These are phyloP conservation scores for Porites divaricata DNA, from an alignment of 92 coral and sea anemone species.

Conservation along the genomic window DNA sequence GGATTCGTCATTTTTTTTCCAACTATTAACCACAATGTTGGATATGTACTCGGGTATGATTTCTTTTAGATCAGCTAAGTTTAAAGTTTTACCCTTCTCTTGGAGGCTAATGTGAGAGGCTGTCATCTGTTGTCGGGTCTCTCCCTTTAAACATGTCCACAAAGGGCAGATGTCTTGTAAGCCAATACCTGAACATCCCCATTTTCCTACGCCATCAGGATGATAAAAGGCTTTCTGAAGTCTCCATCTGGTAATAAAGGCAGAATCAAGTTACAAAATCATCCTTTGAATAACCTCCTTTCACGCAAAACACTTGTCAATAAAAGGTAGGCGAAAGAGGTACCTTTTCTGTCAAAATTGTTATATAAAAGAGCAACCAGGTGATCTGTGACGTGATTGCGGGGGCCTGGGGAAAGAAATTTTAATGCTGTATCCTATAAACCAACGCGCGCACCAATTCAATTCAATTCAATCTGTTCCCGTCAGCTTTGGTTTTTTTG, in stretches of 20 bases:
- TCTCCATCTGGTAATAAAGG: conserved; percentile 45
- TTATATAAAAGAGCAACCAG: too few relatives aligned
- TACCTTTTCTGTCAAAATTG: too few relatives aligned
- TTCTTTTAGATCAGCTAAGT: conserved; percentile 60
- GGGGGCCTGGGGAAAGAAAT: too few relatives aligned
- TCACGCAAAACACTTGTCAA: too few relatives aligned
- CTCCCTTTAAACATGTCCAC: conserved; percentile 12
- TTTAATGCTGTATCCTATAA: too few relatives aligned
- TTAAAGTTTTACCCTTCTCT: conserved; percentile 4
- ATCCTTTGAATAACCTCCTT: too few relatives aligned
- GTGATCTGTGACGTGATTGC: too few relatives aligned
- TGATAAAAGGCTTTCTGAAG: conserved; percentile 71
- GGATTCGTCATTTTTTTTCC: conserved; percentile 39
- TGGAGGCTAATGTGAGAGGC: not conserved
- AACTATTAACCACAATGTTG: conserved; percentile 74
- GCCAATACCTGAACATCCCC: conserved; percentile 49
- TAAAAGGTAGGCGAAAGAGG: too few relatives aligned
- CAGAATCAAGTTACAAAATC: not conserved
- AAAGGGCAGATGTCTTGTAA: conserved; percentile 59
- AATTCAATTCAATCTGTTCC: too few relatives aligned
- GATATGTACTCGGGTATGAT: conserved; percentile 77
- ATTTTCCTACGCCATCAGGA: conserved; percentile 54
- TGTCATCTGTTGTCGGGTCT: not conserved
- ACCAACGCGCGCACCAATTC: too few relatives aligned
- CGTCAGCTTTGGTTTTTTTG: too few relatives aligned